phyloP scores from a whole-genome alignment of 1,140 invertebrate genomes.

The Grapholita molesta region DNA sequence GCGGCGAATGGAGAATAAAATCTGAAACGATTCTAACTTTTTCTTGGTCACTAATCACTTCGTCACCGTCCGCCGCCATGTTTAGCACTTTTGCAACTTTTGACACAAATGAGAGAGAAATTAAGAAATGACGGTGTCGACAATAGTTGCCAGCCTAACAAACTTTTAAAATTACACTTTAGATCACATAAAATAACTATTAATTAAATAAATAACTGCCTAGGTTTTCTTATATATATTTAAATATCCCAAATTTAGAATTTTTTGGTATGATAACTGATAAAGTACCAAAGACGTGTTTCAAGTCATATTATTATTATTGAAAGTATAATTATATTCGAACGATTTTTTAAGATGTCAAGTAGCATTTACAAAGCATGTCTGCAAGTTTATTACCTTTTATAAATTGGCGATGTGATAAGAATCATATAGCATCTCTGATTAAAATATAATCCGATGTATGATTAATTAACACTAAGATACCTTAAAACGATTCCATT shows the following conservation, averaged over 20 bases:
- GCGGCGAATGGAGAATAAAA: slow-evolving; percentile 98
- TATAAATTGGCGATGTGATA: neutral
- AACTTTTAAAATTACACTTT: neutral
- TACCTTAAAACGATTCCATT: neutral
- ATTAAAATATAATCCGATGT: neutral
- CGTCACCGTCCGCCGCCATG: slow-evolving; percentile 83
- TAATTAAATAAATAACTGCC: too few species aligned
- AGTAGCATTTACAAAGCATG: neutral
- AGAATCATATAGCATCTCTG: neutral
- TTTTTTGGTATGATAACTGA: too few species aligned
- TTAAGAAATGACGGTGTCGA: slow-evolving; percentile 34
- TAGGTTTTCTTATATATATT: too few species aligned
- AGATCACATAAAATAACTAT: too few species aligned
- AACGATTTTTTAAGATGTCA: neutral
- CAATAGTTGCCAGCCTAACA: slow-evolving; percentile 21
- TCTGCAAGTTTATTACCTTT: neutral
- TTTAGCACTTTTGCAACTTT: slow-evolving; percentile 68
- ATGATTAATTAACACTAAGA: too few species aligned
- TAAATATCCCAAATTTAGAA: too few species aligned
- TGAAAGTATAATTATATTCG: neutral
- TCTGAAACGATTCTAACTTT: slow-evolving; percentile 97
- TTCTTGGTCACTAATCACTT: slow-evolving; percentile 91
- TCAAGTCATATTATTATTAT: neutral
- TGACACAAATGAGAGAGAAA: slow-evolving; percentile 62
- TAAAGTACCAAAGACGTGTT: neutral